These are phyloP conservation scores for Sparidentex hasta DNA, from an alignment of 2,797 vertebrate genomes.

Conservation along the genomic window DNA sequence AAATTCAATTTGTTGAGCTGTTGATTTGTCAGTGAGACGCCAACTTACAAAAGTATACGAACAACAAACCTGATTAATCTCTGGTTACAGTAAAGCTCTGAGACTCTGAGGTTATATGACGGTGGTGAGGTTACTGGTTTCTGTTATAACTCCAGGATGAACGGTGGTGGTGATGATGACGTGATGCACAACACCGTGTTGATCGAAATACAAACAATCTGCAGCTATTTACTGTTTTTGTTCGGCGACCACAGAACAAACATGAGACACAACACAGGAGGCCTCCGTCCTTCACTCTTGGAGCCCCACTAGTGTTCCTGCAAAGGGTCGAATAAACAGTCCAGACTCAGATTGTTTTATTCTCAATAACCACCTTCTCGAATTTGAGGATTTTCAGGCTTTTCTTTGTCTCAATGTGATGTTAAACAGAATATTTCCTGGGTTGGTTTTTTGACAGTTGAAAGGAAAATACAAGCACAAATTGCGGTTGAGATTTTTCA, in stretches of 20 bases:
- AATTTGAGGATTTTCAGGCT: neutral
- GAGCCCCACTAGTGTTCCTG: too few species aligned
- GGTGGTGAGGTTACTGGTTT: neutral
- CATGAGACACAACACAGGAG: too few species aligned
- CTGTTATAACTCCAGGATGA: neutral
- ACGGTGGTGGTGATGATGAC: neutral
- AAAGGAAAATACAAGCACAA: neutral
- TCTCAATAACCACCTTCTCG: too few species aligned
- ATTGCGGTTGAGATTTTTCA: neutral
- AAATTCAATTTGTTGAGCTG: slow-evolving; percentile 22
- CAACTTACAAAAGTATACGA: neutral
- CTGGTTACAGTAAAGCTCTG: neutral
- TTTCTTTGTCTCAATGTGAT: neutral
- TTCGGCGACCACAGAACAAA: too few species aligned
- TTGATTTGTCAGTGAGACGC: neutral
- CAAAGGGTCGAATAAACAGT: too few species aligned
- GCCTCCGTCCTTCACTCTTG: too few species aligned
- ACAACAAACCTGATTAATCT: neutral
- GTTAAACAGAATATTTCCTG: neutral
- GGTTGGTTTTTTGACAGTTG: neutral
- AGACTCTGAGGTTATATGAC: neutral
- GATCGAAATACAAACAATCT: neutral
- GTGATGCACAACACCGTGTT: neutral
- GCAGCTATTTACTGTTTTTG: neutral
- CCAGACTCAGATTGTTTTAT: too few species aligned